These are phyloP conservation scores for Erpobdella octoculata DNA, from an alignment of 2,888 invertebrate species.

Conservation along the genomic window DNA sequence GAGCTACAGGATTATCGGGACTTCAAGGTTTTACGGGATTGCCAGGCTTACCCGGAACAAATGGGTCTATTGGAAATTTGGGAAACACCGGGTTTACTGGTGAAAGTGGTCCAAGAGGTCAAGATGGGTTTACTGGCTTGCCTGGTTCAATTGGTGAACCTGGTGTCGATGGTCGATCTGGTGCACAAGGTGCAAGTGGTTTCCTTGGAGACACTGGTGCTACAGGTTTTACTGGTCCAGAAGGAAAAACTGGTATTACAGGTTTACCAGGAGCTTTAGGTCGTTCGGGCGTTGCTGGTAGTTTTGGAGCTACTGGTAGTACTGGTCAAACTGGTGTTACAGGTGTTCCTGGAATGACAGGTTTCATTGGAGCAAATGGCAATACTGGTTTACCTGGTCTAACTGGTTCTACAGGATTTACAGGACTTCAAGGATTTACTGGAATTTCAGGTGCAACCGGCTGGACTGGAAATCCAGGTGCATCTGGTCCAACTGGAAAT, in stretches of 20 bases:
- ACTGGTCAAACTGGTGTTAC: constrained; percentile 2
- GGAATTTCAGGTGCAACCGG: constrained; percentile 22
- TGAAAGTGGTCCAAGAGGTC: constrained; percentile 30
- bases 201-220: constrained; percentile 25
- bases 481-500: constrained; percentile 26
- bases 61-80: not conserved
- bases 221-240: constrained; percentile 5
- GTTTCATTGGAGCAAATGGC: constrained; percentile 24
- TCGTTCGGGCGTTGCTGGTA: not conserved
- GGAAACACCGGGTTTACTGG: constrained; percentile 29
- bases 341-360: not conserved
- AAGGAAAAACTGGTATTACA: not conserved
- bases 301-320: constrained; percentile 4
- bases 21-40: constrained; percentile 7
- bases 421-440: constrained; percentile 4
- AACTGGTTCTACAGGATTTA: not conserved
- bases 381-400: constrained; percentile 2
- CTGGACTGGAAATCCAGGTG: constrained; percentile 25
- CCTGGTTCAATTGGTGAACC: constrained; percentile 28
- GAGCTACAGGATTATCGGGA: constrained; percentile 18
- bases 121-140: constrained; percentile 27
- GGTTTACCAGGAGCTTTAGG: not conserved
- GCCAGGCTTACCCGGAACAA: constrained; percentile 2
- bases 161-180: constrained; percentile 33
- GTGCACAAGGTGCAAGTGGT: constrained; percentile 28